Evolutionary conservation across 30 jellyfish, hydroid and myxozoan genomes (phyloP).

Genomic region (Cassiopea xamachana): DNA sequence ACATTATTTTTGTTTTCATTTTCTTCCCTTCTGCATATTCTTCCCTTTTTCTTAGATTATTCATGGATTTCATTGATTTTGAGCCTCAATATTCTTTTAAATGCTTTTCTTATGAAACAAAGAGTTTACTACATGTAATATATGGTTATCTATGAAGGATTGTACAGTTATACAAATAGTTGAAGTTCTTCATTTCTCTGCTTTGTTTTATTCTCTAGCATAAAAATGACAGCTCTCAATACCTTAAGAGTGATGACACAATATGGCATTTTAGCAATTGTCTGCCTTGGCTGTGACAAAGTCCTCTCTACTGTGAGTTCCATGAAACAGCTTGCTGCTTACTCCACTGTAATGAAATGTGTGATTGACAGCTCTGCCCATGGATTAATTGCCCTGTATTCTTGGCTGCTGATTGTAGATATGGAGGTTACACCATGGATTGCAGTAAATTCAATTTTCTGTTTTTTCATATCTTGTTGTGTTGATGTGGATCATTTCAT

Average conservation of each 20-base stretch:
- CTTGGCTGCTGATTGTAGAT: conserved; percentile 71
- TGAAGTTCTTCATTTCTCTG: neutral
- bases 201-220: neutral
- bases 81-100: too few relatives aligned
- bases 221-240: neutral
- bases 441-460: conserved; percentile 13
- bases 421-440: conserved; percentile 4
- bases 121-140: too few relatives aligned
- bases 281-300: conserved; percentile 48
- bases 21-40: too few relatives aligned
- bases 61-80: too few relatives aligned
- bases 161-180: too few relatives aligned
- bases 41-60: too few relatives aligned
- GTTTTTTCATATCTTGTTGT: conserved; percentile 51
- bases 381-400: conserved; percentile 79
- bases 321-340: neutral
- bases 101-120: too few relatives aligned
- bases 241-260: neutral
- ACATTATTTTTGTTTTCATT: too few relatives aligned
- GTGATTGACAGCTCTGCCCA: conserved; percentile 71
- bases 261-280: conserved; percentile 1
- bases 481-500: conserved; percentile 84
- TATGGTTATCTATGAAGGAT: too few relatives aligned
- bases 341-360: conserved; percentile 6
- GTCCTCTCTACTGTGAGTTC: neutral